Base-by-base conservation (phyloP, 2,113 vertebrate species). In the Rhabdornis inornatus region DNA sequence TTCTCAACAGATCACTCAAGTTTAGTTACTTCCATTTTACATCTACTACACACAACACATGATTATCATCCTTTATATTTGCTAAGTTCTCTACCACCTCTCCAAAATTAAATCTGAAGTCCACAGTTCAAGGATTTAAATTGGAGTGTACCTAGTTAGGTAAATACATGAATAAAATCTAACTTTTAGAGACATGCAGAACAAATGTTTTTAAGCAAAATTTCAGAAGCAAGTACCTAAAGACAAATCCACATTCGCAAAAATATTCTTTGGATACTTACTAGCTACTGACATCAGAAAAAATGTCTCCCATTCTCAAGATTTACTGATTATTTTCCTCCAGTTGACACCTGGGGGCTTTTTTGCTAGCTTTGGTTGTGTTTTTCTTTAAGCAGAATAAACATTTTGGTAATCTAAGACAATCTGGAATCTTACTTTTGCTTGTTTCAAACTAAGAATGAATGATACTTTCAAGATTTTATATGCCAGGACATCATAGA, bases 321-420 rank as follows among this genome's bases (percentile, higher is more conserved):
- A 65, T 22, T 12, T 39, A 53, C 21, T 60, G 1, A 23, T 40
- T 53, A 15, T 63, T 71, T 13, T 19, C n/a, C 70, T 80, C 40
- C 71, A 59, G 4, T 1, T 27, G 16, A 63, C 18, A 86, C 13
- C 12, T 50, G 18, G 2, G 4, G 0, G 0, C 0, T 9, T 56
- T 75, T 63, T 23, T 60, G 19, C 13, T 72, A 13, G 17, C 15
- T 57, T 59, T 20, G 3, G 4, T 39, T 45, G 52, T 31, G 17
- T 24, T 24, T 78, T 71, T 22, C 56, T 84, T 21, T 13, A 70
- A 84, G 30, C 28, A 78, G 22, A 55, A 13, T 3, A 69, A 53
- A 83, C 68, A 74, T 23, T 25, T 14, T 25, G 27, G 14, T 37
- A 49, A 52, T 16, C 44, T 15, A 83, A 65, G 6, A 27, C 22